These are phyloP conservation scores for Perccottus glenii DNA, from an alignment of 2,113 vertebrate species.

Conservation along the genomic window DNA sequence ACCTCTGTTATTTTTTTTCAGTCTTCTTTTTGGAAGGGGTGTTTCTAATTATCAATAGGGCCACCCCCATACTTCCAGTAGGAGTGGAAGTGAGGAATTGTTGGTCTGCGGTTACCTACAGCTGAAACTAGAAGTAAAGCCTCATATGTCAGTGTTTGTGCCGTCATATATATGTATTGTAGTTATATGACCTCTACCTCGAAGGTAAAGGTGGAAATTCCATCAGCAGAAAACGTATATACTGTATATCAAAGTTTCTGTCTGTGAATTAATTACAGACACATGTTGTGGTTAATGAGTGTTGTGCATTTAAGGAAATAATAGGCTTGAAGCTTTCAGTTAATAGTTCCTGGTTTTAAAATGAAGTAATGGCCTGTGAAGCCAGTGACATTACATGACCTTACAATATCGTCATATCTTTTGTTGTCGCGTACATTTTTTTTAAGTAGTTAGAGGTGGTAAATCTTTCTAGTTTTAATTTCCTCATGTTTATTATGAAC, in stretches of 20 bases:
- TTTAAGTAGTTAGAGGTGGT: too few relatives aligned
- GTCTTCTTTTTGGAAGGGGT: background rate
- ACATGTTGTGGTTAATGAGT: too few relatives aligned
- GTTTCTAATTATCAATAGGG: constrained; percentile 1
- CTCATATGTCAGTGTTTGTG: constrained; percentile 6
- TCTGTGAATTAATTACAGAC: too few relatives aligned
- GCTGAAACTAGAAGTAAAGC: constrained; percentile 58
- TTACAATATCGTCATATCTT: background rate
- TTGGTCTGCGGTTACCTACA: background rate
- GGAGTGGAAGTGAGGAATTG: constrained; percentile 40
- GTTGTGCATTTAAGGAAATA: too few relatives aligned
- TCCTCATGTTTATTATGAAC: too few relatives aligned
- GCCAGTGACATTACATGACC: background rate
- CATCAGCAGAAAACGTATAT: too few relatives aligned
- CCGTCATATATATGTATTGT: background rate
- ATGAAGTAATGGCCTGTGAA: constrained; percentile 1
- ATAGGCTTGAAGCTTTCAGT: constrained; percentile 30
- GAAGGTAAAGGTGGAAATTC: constrained; percentile 10
- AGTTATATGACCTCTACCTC: constrained; percentile 28
- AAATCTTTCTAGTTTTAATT: too few relatives aligned
- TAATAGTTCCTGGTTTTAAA: constrained; percentile 9
- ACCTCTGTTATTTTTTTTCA: constrained; percentile 4
- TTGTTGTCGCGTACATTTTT: too few relatives aligned
- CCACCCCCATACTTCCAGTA: background rate
- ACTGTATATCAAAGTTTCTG: too few relatives aligned